These are phyloP conservation scores for Tringa solitaria DNA, from an alignment of 2,113 vertebrate genomes.

Conservation along the genomic window DNA sequence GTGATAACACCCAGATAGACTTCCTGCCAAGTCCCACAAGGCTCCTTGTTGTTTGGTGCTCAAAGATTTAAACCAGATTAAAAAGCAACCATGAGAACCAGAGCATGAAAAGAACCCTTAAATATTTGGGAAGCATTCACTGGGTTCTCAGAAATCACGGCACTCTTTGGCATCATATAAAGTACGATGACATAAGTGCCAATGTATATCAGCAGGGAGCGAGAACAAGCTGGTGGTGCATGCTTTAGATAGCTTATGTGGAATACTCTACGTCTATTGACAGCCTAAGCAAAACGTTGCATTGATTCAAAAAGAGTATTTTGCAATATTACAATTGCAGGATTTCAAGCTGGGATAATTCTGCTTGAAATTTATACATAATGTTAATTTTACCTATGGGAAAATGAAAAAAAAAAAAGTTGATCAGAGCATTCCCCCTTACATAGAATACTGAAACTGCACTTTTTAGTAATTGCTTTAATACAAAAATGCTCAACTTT, in stretches of 20 bases:
- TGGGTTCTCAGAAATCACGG: neutral
- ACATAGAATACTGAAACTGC: neutral
- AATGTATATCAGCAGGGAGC: rapidly evolving
- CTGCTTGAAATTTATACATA: neutral
- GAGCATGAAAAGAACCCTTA: neutral
- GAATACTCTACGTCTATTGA: neutral
- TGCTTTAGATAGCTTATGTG: neutral
- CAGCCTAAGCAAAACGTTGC: neutral
- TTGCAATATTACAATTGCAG: neutral
- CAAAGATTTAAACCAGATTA: neutral
- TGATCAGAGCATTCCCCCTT: neutral
- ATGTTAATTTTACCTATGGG: neutral
- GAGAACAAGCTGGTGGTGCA: neutral
- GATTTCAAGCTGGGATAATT: neutral
- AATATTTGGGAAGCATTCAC: neutral
- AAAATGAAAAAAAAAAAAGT: neutral
- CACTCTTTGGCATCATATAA: neutral
- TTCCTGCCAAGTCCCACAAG: neutral
- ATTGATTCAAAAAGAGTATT: neutral
- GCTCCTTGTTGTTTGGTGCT: neutral
- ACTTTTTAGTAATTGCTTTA: neutral
- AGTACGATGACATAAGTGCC: neutral
- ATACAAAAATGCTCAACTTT: neutral
- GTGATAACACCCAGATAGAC: neutral
- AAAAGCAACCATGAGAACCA: neutral